Percentiles rank a stretch among this genome's conserved stretches.
These are phyloP conservation scores for Archocentrus centrarchus DNA, from an alignment of 2,113 vertebrate genomes.

Conservation along the genomic window DNA sequence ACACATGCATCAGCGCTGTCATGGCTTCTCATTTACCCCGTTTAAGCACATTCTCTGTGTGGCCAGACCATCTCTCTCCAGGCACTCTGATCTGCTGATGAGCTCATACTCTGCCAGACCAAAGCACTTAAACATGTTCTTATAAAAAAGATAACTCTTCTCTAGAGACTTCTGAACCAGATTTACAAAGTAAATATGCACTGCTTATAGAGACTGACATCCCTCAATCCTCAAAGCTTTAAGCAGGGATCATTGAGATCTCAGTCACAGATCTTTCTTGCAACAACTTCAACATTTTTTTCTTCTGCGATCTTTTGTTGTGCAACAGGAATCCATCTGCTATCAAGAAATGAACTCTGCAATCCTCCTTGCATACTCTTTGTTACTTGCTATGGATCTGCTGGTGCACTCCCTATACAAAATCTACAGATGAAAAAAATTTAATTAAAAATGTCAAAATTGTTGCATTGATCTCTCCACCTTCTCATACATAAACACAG, in stretches of 20 bases:
- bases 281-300: not conserved
- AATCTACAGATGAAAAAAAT: not conserved
- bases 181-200: slow-evolving; percentile 29
- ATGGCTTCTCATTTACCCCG: slow-evolving; percentile 12
- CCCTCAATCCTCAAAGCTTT: not conserved
- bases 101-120: slow-evolving; percentile 56
- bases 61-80: slow-evolving; percentile 25
- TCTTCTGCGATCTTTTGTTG: not conserved
- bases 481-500: not conserved
- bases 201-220: not conserved
- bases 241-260: slow-evolving; percentile 8
- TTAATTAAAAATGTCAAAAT: too few relatives aligned
- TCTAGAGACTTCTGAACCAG: slow-evolving; percentile 21
- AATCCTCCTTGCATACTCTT: not conserved
- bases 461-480: too few relatives aligned
- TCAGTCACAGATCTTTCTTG: not conserved
- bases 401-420: not conserved
- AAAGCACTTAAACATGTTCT: slow-evolving; percentile 56
- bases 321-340: not conserved
- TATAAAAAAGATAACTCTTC: slow-evolving; percentile 58
- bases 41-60: slow-evolving; percentile 4
- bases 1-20: slow-evolving; percentile 29
- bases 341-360: not conserved
- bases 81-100: slow-evolving; percentile 37
- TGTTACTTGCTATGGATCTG: not conserved